A percentile compares a stretch with the other conserved stretches of the same genome.
These are phyloP conservation scores for Piprites chloris DNA, from an alignment of 2,113 vertebrate genomes.

Conservation along the genomic window DNA sequence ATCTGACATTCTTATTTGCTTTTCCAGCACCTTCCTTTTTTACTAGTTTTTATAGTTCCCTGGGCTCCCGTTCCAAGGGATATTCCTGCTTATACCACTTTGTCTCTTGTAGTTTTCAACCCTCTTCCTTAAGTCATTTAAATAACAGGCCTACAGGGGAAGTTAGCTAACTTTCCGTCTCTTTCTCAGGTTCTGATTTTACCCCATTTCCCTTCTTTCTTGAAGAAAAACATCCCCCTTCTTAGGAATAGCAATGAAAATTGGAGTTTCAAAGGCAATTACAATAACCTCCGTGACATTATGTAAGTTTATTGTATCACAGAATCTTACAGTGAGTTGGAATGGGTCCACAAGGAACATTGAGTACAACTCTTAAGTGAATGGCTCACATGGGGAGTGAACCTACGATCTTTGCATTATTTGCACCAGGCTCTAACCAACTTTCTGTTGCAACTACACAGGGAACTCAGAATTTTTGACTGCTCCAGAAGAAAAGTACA, in stretches of 20 bases:
- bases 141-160: not conserved
- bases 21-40: not conserved
- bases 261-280: not conserved
- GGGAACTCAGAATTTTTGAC: not conserved
- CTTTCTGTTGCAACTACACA: not conserved
- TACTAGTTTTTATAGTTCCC: not conserved
- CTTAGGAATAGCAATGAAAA: not conserved
- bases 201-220: not conserved
- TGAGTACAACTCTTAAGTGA: not conserved
- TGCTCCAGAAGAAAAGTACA: not conserved
- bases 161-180: not conserved
- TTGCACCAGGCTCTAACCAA: not conserved
- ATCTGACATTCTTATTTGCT: not conserved
- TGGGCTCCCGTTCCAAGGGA: not conserved
- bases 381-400: not conserved
- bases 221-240: not conserved
- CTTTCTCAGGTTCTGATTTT: not conserved
- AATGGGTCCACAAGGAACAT: not conserved
- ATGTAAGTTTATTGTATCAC: not conserved
- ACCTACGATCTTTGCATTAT: not conserved
- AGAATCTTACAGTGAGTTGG: not conserved
- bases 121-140: not conserved
- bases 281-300: not conserved
- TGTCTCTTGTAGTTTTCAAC: not conserved
- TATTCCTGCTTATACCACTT: not conserved